A percentile compares a stretch with the other conserved stretches of the same genome.
These are phyloP conservation scores for Equus przewalskii DNA, from an alignment of 2,113 vertebrate species.

Conservation along the genomic window DNA sequence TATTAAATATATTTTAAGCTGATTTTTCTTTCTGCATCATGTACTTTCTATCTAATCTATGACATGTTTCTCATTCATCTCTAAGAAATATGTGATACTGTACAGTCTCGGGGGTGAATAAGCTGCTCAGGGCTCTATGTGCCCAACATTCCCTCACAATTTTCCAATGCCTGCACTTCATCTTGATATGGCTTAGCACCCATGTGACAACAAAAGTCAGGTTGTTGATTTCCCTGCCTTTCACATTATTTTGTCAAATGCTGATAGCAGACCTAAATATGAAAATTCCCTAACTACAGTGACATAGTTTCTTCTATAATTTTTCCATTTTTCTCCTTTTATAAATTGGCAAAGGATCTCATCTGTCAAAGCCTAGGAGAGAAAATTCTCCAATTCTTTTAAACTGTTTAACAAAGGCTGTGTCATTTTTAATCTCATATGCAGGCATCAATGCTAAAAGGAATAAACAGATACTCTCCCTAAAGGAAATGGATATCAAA, in stretches of 20 bases:
- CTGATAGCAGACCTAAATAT: neutral
- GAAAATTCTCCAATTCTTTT: slow-evolving; percentile 69
- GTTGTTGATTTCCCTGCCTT: neutral
- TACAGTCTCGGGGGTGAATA: neutral
- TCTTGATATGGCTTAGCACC: neutral
- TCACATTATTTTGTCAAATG: neutral
- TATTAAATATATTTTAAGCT: neutral
- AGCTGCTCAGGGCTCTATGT: neutral
- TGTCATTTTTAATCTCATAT: slow-evolving; percentile 45
- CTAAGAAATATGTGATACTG: neutral
- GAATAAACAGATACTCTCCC: slow-evolving; percentile 35
- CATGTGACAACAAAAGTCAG: neutral
- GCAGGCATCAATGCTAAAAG: neutral
- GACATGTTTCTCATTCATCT: neutral
- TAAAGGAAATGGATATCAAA: slow-evolving; percentile 62
- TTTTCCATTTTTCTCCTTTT: neutral
- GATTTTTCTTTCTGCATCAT: neutral
- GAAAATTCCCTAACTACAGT: neutral
- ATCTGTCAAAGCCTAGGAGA: slow-evolving; percentile 16
- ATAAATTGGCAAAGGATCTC: slow-evolving; percentile 10
- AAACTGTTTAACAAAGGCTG: slow-evolving; percentile 45
- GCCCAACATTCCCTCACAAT: neutral
- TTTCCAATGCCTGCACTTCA: neutral
- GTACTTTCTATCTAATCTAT: neutral
- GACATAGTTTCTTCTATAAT: neutral